phyloP scores from a whole-genome alignment of 2,888 invertebrate genomes.

The Notodonta ziczac region DNA sequence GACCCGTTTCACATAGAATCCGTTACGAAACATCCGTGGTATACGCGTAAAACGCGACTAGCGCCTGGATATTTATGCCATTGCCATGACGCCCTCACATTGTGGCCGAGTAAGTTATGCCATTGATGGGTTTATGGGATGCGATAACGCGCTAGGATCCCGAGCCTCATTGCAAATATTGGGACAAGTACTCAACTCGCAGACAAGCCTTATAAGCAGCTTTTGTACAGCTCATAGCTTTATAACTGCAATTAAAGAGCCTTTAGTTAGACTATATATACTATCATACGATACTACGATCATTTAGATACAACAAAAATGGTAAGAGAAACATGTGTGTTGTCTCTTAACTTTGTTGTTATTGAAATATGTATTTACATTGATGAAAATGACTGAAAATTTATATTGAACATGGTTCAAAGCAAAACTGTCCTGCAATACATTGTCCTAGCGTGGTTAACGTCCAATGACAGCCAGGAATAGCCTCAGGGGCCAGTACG shows the following conservation, averaged over 20 bases:
- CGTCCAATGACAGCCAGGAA: not conserved
- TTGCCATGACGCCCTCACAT: constrained; percentile 59
- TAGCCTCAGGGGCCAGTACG: constrained; percentile 50
- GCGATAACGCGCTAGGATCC: constrained; percentile 26
- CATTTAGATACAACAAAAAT: too few species aligned
- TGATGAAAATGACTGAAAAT: too few species aligned
- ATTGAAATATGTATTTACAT: too few species aligned
- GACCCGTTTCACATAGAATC: constrained; percentile 4
- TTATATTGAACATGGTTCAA: not conserved
- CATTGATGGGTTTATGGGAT: constrained; percentile 55
- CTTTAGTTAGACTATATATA: too few species aligned
- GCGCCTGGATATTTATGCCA: constrained; percentile 62
- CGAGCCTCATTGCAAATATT: not conserved
- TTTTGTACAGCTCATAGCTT: too few species aligned
- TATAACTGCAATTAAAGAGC: too few species aligned
- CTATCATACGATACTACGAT: too few species aligned
- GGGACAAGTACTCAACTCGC: not conserved
- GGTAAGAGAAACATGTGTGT: too few species aligned
- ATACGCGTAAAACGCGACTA: constrained; percentile 30
- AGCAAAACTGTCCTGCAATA: not conserved
- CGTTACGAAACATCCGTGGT: constrained; percentile 5
- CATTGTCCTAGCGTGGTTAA: not conserved
- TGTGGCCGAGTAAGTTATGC: constrained; percentile 47
- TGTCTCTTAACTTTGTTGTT: too few species aligned
- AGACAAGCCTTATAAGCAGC: too few species aligned